Conservation (phyloP, 2,797 vertebrate species). For the Sebastes steindachneri region DNA sequence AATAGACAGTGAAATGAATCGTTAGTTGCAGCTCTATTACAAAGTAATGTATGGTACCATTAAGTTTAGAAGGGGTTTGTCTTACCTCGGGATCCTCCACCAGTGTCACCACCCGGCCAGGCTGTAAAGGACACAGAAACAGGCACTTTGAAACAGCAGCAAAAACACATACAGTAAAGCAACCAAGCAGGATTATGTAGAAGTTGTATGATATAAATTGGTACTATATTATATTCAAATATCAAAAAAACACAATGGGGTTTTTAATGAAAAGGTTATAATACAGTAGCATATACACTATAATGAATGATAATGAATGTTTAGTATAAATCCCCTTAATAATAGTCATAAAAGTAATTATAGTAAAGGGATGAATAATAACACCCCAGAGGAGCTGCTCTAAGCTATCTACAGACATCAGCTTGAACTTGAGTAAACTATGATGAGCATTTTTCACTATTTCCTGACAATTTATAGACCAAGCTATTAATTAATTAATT, state of each 20-base stretch:
- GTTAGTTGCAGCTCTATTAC: not conserved
- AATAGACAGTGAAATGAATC: not conserved
- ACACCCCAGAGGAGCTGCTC: not conserved
- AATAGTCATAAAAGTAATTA: not conserved
- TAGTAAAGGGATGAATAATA: not conserved
- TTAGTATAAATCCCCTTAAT: not conserved
- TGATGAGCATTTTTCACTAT: no score
- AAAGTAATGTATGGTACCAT: not conserved
- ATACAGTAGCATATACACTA: not conserved
- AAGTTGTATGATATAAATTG: not conserved
- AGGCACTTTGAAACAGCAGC: not conserved
- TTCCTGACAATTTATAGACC: no score
- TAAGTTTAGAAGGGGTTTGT: not conserved
- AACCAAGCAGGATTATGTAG: not conserved
- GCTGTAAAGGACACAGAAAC: slow-evolving; percentile 79
- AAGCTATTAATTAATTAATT: no score
- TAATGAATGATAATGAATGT: not conserved
- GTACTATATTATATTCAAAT: not conserved
- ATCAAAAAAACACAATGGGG: not conserved
- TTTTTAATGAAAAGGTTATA: not conserved
- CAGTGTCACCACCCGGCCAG: slow-evolving; percentile 97
- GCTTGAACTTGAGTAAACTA: no score
- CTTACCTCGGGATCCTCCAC: slow-evolving; percentile 93
- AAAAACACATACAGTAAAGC: not conserved
- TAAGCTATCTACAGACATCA: not conserved